Evolutionary conservation across 1,140 invertebrate species (phyloP).

Genomic region (Oedothorax gibbosus): DNA sequence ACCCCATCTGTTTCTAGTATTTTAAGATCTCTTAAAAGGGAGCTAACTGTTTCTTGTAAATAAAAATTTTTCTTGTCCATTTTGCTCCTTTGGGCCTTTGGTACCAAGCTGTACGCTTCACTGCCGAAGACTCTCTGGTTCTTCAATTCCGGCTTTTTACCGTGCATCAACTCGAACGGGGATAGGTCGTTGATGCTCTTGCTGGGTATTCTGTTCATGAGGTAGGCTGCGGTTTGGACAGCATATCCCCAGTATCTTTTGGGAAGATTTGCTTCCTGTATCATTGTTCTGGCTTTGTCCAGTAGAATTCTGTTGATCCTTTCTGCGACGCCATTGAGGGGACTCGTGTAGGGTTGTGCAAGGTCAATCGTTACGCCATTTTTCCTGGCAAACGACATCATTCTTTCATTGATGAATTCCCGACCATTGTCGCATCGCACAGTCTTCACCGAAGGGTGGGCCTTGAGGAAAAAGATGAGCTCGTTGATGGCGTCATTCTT

Average conservation of each 20-base stretch:
- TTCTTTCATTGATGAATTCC: constrained; percentile 1
- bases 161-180: constrained; percentile 66
- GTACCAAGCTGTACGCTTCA: constrained; percentile 63
- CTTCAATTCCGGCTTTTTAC: constrained; percentile 64
- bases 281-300: constrained; percentile 55
- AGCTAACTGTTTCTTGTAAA: too few relatives aligned
- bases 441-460: background rate
- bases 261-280: constrained; percentile 55
- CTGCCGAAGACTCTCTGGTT: constrained; percentile 66
- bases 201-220: constrained; percentile 51
- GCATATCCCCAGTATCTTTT: constrained; percentile 63
- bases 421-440: constrained; percentile 8
- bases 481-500: constrained; percentile 28
- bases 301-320: constrained; percentile 51
- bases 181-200: constrained; percentile 43
- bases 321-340: constrained; percentile 59
- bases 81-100: constrained; percentile 1
- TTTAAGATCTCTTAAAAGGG: too few relatives aligned
- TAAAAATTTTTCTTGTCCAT: too few relatives aligned
- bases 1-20: too few relatives aligned
- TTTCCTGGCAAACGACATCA: background rate
- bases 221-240: constrained; percentile 60
- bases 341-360: constrained; percentile 39
- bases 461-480: background rate
- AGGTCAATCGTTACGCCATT: background rate